Evolutionary conservation across 2,113 vertebrate species (phyloP).

Genomic region (Anoura caudifer): DNA sequence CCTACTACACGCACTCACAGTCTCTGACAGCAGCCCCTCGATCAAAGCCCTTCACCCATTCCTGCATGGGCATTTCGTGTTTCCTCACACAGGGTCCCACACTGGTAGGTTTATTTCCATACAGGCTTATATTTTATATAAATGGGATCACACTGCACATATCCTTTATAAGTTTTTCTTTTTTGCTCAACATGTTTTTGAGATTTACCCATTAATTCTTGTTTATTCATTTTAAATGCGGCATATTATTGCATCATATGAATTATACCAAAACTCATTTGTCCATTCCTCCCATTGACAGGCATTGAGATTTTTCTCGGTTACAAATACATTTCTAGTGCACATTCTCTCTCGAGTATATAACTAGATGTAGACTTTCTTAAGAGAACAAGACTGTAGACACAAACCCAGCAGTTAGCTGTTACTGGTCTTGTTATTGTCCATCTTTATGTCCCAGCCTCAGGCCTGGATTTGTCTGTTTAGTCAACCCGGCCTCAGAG

Average conservation of each 20-base stretch:
- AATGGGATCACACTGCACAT: background rate
- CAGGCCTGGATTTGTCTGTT: conserved; percentile 73
- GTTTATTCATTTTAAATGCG: background rate
- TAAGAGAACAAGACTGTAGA: conserved; percentile 42
- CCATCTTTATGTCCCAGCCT: background rate
- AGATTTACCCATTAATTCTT: background rate
- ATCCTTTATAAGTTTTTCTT: background rate
- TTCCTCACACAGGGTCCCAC: background rate
- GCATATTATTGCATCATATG: background rate
- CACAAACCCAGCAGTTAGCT: conserved; percentile 26
- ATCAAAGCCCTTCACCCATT: background rate
- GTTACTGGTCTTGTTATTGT: background rate
- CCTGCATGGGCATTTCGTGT: background rate
- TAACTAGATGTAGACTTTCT: conserved; percentile 22
- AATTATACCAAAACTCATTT: background rate
- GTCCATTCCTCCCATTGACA: background rate
- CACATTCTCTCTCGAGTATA: background rate
- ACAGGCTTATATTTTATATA: background rate
- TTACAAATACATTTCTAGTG: background rate
- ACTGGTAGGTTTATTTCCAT: background rate
- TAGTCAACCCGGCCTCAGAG: conserved; percentile 75
- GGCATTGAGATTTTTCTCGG: background rate
- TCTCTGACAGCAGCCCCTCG: background rate
- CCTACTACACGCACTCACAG: background rate
- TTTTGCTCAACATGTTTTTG: background rate